phyloP scores from a whole-genome alignment of 2,888 invertebrate genomes.

The Polietes domitor region DNA sequence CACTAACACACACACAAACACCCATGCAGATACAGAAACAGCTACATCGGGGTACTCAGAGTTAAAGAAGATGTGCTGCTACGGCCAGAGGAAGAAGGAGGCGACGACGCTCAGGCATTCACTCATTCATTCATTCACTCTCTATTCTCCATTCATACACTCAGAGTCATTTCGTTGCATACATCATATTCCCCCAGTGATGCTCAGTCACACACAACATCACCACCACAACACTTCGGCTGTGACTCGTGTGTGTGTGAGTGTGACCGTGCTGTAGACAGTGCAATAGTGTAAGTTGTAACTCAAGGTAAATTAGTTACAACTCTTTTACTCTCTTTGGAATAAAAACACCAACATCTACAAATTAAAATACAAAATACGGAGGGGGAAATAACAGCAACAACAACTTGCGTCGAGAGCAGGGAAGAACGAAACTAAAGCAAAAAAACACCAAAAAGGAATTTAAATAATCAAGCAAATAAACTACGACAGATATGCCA shows the following conservation, averaged over 20 bases:
- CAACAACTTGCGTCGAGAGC: not conserved
- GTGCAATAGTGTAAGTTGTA: slow-evolving; percentile 36
- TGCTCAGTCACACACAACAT: not conserved
- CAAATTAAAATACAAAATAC: slow-evolving; percentile 31
- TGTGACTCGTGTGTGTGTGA: slow-evolving; percentile 6
- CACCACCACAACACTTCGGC: not conserved
- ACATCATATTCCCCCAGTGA: not conserved
- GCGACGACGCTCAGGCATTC: not conserved
- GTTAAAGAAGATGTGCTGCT: too few relatives aligned
- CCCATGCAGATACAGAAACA: not conserved
- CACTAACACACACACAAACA: not conserved
- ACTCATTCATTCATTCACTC: not conserved
- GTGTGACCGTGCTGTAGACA: slow-evolving; percentile 43
- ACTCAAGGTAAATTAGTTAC: slow-evolving; percentile 63
- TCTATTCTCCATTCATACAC: not conserved
- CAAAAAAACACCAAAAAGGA: not conserved
- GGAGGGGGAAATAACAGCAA: not conserved
- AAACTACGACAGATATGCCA: slow-evolving; percentile 5
- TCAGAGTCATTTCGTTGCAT: not conserved
- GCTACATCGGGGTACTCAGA: not conserved
- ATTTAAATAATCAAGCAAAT: not conserved
- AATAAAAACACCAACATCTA: slow-evolving; percentile 18
- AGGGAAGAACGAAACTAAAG: not conserved
- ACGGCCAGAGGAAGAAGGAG: slow-evolving; percentile 23
- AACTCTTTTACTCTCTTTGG: slow-evolving; percentile 50